These are phyloP conservation scores for Cotesia congregata DNA, from an alignment of 2,888 invertebrate species.

Conservation along the genomic window DNA sequence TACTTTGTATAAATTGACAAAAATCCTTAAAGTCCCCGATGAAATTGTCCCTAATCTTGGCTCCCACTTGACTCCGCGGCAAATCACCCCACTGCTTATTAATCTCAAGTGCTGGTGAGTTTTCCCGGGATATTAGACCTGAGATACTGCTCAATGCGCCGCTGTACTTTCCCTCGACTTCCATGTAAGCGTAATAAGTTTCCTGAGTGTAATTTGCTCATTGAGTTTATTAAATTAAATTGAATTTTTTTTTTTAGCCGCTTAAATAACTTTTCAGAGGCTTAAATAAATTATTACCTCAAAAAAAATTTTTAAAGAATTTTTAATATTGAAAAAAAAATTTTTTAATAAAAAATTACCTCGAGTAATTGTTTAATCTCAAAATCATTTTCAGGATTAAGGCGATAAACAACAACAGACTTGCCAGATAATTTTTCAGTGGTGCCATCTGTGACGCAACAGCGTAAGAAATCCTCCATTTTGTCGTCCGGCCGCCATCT, in stretches of 20 bases:
- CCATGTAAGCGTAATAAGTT: slow-evolving; percentile 66
- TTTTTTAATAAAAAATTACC: slow-evolving; percentile 67
- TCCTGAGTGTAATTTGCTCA: slow-evolving; percentile 55
- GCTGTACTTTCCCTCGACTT: slow-evolving; percentile 61
- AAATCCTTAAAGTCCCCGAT: slow-evolving; percentile 75
- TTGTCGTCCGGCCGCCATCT: slow-evolving; percentile 71
- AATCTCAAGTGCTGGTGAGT: slow-evolving; percentile 70
- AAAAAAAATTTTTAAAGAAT: not conserved
- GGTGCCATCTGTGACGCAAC: slow-evolving; percentile 77
- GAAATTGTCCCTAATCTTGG: slow-evolving; percentile 73
- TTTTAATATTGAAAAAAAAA: not conserved
- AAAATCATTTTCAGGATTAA: slow-evolving; percentile 74
- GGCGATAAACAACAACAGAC: slow-evolving; percentile 80
- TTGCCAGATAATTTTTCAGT: slow-evolving; percentile 74
- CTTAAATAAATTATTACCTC: not conserved
- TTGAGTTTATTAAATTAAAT: not conserved
- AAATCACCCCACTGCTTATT: slow-evolving; percentile 75
- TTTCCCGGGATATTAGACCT: slow-evolving; percentile 60
- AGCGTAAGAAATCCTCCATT: slow-evolving; percentile 70
- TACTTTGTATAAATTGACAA: slow-evolving; percentile 72
- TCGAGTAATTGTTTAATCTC: slow-evolving; percentile 79
- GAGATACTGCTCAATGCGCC: slow-evolving; percentile 62
- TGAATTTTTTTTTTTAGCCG: slow-evolving; percentile 52
- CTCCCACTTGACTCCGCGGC: slow-evolving; percentile 69
- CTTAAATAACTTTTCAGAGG: not conserved